phyloP scores from a whole-genome alignment of 2,797 vertebrate species.

The Chelon labrosus region DNA sequence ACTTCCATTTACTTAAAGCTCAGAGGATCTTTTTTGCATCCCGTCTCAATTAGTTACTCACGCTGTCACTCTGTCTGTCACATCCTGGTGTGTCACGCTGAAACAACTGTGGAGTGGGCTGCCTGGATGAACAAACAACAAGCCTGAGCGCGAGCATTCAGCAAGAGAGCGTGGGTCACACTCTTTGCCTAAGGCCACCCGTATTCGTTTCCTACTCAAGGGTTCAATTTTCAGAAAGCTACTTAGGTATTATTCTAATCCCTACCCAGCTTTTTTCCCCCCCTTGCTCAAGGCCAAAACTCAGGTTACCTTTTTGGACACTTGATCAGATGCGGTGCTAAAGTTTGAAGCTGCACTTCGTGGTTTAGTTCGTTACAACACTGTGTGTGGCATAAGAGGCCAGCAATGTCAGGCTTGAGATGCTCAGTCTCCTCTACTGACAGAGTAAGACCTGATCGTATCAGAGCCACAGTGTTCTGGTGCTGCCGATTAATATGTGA shows the following conservation, averaged over 20 bases:
- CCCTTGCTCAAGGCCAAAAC: conserved; percentile 57
- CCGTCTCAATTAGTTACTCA: conserved; percentile 83
- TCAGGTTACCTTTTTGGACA: conserved; percentile 78
- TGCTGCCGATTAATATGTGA: conserved; percentile 32
- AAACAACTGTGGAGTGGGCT: conserved; percentile 72
- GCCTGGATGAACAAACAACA: conserved; percentile 62
- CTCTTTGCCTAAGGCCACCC: conserved; percentile 69
- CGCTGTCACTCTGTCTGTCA: conserved; percentile 84
- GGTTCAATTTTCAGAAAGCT: conserved; percentile 82
- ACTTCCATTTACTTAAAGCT: conserved; percentile 75
- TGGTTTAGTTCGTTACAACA: conserved; percentile 43
- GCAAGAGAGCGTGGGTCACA: conserved; percentile 79
- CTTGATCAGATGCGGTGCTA: conserved; percentile 62
- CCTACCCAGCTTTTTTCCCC: conserved; percentile 54
- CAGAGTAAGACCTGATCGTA: neutral
- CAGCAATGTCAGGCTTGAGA: conserved; percentile 37
- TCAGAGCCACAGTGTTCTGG: conserved; percentile 12
- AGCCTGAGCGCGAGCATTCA: conserved; percentile 55
- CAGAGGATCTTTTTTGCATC: conserved; percentile 71
- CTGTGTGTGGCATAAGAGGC: conserved; percentile 49
- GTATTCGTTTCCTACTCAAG: conserved; percentile 76
- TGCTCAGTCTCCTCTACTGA: conserved; percentile 11
- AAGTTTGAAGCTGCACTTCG: conserved; percentile 58
- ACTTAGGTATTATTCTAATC: conserved; percentile 84
- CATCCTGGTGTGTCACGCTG: conserved; percentile 65